Evolutionary conservation across 2,888 invertebrate species (phyloP).

Genomic region (Brachyopa scutellaris): DNA sequence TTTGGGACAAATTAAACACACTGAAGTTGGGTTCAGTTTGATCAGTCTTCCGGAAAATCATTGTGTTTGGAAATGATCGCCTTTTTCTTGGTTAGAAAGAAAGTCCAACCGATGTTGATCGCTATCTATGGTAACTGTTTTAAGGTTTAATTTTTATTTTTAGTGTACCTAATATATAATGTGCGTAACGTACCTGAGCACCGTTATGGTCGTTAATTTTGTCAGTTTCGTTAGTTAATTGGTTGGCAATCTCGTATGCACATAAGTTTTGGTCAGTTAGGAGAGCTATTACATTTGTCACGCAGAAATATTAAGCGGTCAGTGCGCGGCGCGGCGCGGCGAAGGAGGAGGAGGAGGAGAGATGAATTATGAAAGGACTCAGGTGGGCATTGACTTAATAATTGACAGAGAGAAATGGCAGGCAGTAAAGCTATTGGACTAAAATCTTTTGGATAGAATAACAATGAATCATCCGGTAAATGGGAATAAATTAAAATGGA

Average conservation of each 20-base stretch:
- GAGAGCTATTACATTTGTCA: conserved; percentile 39
- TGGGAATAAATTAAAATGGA: too few relatives aligned
- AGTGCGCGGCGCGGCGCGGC: too few relatives aligned
- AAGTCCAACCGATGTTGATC: conserved; percentile 20
- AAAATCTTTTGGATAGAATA: too few relatives aligned
- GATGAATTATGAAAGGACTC: too few relatives aligned
- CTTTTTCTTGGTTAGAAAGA: neutral
- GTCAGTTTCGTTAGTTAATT: conserved; percentile 48
- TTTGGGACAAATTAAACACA: conserved; percentile 44
- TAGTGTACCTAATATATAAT: conserved; percentile 18
- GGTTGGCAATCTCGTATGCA: conserved; percentile 11
- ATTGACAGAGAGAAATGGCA: too few relatives aligned
- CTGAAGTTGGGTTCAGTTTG: conserved; percentile 19
- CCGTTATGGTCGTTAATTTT: conserved; percentile 52
- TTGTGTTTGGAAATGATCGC: conserved; percentile 21
- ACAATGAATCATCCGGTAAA: too few relatives aligned
- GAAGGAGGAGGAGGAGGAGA: too few relatives aligned
- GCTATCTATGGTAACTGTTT: conserved; percentile 53
- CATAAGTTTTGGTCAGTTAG: conserved; percentile 43
- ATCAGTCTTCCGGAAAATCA: conserved; percentile 65
- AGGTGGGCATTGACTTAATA: too few relatives aligned
- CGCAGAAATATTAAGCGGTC: conserved; percentile 3
- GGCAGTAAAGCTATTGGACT: too few relatives aligned
- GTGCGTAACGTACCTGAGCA: conserved; percentile 35
- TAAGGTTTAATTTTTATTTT: neutral